Conservation (phyloP, 2,797 vertebrate genomes). For the Poeciliopsis turneri region DNA sequence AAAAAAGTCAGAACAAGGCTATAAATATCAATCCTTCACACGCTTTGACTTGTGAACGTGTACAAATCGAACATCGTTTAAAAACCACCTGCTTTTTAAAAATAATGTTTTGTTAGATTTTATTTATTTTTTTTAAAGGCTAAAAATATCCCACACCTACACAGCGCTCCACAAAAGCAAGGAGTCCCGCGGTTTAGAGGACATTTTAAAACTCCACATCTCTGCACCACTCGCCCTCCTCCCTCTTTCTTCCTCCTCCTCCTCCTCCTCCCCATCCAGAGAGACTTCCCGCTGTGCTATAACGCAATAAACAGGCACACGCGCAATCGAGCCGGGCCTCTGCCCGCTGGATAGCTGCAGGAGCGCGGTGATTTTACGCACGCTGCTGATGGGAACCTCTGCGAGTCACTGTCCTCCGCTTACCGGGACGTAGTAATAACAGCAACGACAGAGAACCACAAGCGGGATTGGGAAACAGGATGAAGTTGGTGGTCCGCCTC, state of each 20-base stretch:
- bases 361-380: slow-evolving; percentile 8
- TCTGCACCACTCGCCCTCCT: slow-evolving; percentile 19
- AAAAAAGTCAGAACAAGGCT: background rate
- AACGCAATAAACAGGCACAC: slow-evolving; percentile 24
- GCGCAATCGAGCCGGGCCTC: slow-evolving; percentile 20
- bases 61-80: background rate
- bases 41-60: background rate
- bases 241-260: background rate
- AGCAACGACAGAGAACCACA: slow-evolving; percentile 7
- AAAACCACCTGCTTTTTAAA: background rate
- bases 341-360: background rate
- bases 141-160: background rate
- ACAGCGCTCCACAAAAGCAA: background rate
- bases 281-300: slow-evolving; percentile 22
- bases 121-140: background rate
- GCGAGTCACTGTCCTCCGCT: background rate
- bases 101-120: background rate
- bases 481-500: slow-evolving; percentile 63
- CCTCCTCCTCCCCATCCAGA: background rate
- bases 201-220: slow-evolving; percentile 20
- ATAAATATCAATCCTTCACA: background rate
- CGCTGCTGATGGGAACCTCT: slow-evolving; percentile 30
- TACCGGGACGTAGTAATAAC: background rate
- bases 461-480: slow-evolving; percentile 45
- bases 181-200: background rate